Evolutionary conservation across 1,140 invertebrate genomes (phyloP).

Genomic region (Cydia amplana): DNA sequence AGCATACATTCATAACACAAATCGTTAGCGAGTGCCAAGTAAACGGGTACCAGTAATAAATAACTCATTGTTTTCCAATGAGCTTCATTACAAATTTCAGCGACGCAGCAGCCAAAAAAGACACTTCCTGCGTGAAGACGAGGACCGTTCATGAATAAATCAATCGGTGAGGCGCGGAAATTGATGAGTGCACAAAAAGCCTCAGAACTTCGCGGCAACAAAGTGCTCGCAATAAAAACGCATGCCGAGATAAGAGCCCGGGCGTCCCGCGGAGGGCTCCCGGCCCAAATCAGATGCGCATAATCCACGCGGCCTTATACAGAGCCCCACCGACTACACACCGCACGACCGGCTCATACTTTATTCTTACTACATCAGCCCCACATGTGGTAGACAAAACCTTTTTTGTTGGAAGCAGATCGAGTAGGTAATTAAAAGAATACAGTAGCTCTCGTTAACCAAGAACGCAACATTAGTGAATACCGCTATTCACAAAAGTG

Average conservation of each 20-base stretch:
- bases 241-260: slow-evolving; percentile 61
- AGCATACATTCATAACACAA: slow-evolving; percentile 24
- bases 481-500: not conserved
- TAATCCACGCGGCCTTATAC: slow-evolving; percentile 59
- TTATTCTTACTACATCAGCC: slow-evolving; percentile 32
- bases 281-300: slow-evolving; percentile 75
- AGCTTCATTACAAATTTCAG: slow-evolving; percentile 78
- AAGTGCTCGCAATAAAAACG: slow-evolving; percentile 74
- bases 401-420: slow-evolving; percentile 7
- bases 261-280: slow-evolving; percentile 57
- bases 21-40: slow-evolving; percentile 37
- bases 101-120: slow-evolving; percentile 68
- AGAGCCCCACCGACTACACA: slow-evolving; percentile 47
- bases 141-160: slow-evolving; percentile 77
- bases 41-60: slow-evolving; percentile 58
- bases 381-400: slow-evolving; percentile 33
- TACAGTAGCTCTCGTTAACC: not conserved
- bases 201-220: slow-evolving; percentile 70
- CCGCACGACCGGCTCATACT: slow-evolving; percentile 28
- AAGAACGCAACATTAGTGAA: not conserved
- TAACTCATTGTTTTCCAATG: slow-evolving; percentile 76
- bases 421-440: slow-evolving; percentile 13
- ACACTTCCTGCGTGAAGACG: slow-evolving; percentile 74
- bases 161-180: slow-evolving; percentile 75
- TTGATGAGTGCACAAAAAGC: slow-evolving; percentile 76